phyloP scores from a whole-genome alignment of 2,113 vertebrate genomes.

The Corydoras maculifer region DNA sequence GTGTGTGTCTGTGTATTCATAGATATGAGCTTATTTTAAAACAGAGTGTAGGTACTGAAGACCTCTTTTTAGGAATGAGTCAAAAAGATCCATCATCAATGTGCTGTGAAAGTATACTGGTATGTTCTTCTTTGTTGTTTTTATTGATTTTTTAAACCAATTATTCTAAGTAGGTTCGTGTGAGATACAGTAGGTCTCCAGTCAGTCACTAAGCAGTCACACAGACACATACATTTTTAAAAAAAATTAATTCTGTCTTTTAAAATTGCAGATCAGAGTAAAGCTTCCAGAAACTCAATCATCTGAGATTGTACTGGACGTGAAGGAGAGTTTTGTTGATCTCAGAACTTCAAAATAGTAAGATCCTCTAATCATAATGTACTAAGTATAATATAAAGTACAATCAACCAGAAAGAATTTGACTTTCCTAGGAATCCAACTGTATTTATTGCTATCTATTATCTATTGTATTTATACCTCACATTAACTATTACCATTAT shows the following conservation, averaged over 20 bases:
- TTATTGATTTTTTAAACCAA: background rate
- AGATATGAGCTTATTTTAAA: slow-evolving; percentile 69
- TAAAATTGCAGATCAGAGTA: slow-evolving; percentile 76
- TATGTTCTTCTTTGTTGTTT: slow-evolving; percentile 46
- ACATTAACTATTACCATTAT: too few relatives aligned
- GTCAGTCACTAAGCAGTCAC: too few relatives aligned
- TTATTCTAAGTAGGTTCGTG: too few relatives aligned
- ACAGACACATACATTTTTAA: too few relatives aligned
- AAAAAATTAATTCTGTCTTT: background rate
- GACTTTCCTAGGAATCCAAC: too few relatives aligned
- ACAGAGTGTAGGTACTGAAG: slow-evolving; percentile 82
- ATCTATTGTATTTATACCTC: too few relatives aligned
- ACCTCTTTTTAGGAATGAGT: slow-evolving; percentile 82
- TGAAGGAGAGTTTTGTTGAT: slow-evolving; percentile 81
- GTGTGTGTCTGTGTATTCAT: slow-evolving; percentile 11
- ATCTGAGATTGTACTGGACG: slow-evolving; percentile 76
- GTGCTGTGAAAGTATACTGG: slow-evolving; percentile 87
- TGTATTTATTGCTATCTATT: too few relatives aligned
- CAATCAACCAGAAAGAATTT: too few relatives aligned
- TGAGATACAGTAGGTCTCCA: too few relatives aligned
- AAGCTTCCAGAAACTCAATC: slow-evolving; percentile 78
- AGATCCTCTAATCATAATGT: slow-evolving; percentile 45
- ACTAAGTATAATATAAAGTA: too few relatives aligned
- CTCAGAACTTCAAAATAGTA: slow-evolving; percentile 84
- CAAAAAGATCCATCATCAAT: slow-evolving; percentile 83